A percentile compares a stretch with the other conserved stretches of the same genome.
These are phyloP conservation scores for Chloroceryle aenea DNA, from an alignment of 2,113 vertebrate species.

Conservation along the genomic window DNA sequence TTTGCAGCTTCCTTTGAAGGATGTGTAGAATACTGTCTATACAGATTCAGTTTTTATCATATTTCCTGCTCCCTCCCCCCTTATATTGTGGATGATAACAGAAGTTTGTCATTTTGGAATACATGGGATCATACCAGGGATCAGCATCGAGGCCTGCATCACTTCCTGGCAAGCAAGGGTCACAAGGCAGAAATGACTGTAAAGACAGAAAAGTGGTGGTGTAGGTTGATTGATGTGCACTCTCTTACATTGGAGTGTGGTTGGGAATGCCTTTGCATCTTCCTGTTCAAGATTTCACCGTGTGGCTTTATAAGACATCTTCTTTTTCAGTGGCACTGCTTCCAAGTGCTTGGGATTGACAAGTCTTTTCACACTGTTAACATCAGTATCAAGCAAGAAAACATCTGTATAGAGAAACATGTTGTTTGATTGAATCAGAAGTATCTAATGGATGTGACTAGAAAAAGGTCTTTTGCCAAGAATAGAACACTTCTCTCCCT, in stretches of 20 bases:
- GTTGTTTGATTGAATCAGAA: neutral
- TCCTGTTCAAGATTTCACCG: neutral
- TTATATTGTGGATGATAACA: neutral
- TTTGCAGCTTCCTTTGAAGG: neutral
- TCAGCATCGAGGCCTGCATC: neutral
- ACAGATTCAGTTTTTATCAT: neutral
- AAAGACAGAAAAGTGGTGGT: neutral
- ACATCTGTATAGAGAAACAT: neutral
- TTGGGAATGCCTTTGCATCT: neutral
- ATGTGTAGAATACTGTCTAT: neutral
- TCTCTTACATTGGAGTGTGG: neutral
- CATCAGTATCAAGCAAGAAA: neutral
- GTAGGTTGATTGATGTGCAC: neutral
- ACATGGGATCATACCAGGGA: rapidly evolving
- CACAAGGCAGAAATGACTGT: neutral
- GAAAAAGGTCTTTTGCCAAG: neutral
- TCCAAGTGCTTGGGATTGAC: neutral
- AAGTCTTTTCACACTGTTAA: neutral
- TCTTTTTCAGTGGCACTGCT: neutral
- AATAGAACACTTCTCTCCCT: neutral
- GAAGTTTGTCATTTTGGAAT: neutral
- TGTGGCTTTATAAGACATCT: neutral
- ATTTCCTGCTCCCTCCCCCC: rapidly evolving
- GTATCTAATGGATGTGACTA: neutral
- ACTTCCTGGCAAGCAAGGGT: neutral